Evolutionary conservation across 1,140 invertebrate genomes (phyloP).

Genomic region (Ectropis grisescens): DNA sequence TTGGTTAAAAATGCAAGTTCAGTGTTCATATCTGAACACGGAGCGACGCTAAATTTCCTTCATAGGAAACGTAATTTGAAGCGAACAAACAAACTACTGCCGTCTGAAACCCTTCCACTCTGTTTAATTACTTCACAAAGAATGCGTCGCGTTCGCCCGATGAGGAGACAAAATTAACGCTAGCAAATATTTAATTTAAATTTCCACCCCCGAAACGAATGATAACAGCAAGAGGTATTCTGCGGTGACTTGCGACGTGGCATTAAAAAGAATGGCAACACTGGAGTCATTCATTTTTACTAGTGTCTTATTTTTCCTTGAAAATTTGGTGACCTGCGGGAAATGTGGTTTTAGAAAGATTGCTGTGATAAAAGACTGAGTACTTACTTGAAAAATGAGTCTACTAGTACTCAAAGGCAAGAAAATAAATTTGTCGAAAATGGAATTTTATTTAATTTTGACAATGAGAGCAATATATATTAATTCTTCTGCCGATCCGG

Average conservation of each 20-base stretch:
- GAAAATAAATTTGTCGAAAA: too few species aligned
- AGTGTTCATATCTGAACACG: neutral
- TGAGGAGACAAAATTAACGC: slow-evolving; percentile 69
- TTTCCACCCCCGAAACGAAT: slow-evolving; percentile 59
- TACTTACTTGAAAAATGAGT: too few species aligned
- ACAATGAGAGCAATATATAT: too few species aligned
- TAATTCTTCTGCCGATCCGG: too few species aligned
- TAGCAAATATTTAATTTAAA: slow-evolving; percentile 70
- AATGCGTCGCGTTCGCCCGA: slow-evolving; percentile 63
- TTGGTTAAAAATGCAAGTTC: neutral
- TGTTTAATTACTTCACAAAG: slow-evolving; percentile 67
- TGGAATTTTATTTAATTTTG: too few species aligned
- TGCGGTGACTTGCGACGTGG: slow-evolving; percentile 29
- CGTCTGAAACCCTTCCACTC: slow-evolving; percentile 61
- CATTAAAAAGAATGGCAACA: slow-evolving; percentile 13
- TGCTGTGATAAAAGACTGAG: too few species aligned
- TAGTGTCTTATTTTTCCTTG: too few species aligned
- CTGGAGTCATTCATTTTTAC: slow-evolving; percentile 52
- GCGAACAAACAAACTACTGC: slow-evolving; percentile 54
- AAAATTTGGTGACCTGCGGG: too few species aligned
- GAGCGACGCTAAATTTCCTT: slow-evolving; percentile 31
- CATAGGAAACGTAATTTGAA: slow-evolving; percentile 56
- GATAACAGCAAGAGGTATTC: slow-evolving; percentile 61
- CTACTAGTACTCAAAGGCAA: too few species aligned
- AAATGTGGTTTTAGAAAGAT: too few species aligned